Base-by-base conservation (phyloP, 2,797 vertebrate genomes). In the Betta splendens region DNA sequence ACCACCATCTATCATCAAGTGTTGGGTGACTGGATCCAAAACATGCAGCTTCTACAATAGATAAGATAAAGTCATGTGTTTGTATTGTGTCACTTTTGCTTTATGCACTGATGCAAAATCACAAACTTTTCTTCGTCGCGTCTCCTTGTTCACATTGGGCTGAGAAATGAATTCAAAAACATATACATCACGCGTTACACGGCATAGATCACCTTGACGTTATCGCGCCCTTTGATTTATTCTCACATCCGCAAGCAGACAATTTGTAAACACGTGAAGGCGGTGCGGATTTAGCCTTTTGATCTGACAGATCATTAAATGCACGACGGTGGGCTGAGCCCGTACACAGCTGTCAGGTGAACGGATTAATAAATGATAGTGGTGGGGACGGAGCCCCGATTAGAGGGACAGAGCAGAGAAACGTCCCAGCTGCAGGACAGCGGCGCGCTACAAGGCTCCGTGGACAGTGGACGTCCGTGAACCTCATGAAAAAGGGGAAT, bases 171-270 rank as follows among this genome's bases (percentile, higher is more conserved):
- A 42, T 38, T 65, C 28, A 67, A 67, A 61, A 59, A 75, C 69
- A 49, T 44, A 73, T 67, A 16, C 45, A 48, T n/a, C n/a, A n/a
- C n/a, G 62, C 46, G 26, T 42, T 50, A 7, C 20, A 42, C 13
- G 13, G 8, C 40, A 45, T 77, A 33, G 51, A 73, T 85, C 77
- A 66, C 48, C 51, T 26, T 81, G 83, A 84, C 71, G 12, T 77
- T 81, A 82, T 86, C 80, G 42, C 54, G 46, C 58, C n/a, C 72
- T 68, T 48, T 87, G 85, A 88, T 87, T 88, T 80, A 86, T 86
- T 82, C 23, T 17, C 55, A 36, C 75, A 72, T 69, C 74, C 64
- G 69, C 50, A 18, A 58, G 59, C 67, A 57, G 55, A 52, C 64
- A 46, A 62, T 79, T 64, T 79, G 74, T 60, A 71, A 77, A 60